Evolutionary conservation across 2,797 vertebrate genomes (phyloP).

Genomic region (Microctenopoma steveboyesi): DNA sequence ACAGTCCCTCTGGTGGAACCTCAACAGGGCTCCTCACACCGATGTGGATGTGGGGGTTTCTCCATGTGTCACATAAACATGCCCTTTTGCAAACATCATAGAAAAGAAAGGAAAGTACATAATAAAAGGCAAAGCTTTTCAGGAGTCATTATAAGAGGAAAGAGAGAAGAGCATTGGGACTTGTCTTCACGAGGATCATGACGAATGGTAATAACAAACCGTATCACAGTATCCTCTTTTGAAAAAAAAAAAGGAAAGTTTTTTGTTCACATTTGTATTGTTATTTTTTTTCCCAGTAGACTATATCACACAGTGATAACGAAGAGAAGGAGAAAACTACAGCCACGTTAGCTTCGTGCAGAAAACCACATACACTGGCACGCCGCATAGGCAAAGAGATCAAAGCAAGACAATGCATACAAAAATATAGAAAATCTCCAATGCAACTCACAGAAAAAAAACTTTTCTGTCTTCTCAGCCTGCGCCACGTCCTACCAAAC

Average conservation of each 20-base stretch:
- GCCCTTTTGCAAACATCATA: slow-evolving; percentile 63
- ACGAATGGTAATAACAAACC: slow-evolving; percentile 68
- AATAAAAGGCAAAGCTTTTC: slow-evolving; percentile 65
- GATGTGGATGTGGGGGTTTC: slow-evolving; percentile 53
- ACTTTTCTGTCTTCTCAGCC: slow-evolving; percentile 42
- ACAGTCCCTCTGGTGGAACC: slow-evolving; percentile 71
- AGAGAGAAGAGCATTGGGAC: slow-evolving; percentile 34
- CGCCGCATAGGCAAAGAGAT: slow-evolving; percentile 80
- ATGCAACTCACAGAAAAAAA: slow-evolving; percentile 63
- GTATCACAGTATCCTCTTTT: slow-evolving; percentile 80
- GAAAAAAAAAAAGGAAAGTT: slow-evolving; percentile 62
- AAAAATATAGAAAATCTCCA: slow-evolving; percentile 86
- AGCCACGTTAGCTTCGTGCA: slow-evolving; percentile 85
- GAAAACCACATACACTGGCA: slow-evolving; percentile 82
- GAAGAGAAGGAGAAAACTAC: slow-evolving; percentile 81
- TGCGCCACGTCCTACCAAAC: slow-evolving; percentile 30
- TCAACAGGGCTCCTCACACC: slow-evolving; percentile 48
- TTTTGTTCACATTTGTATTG: slow-evolving; percentile 73
- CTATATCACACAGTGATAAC: slow-evolving; percentile 88
- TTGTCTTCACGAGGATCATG: slow-evolving; percentile 60
- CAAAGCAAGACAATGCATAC: slow-evolving; percentile 83
- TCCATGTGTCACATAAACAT: slow-evolving; percentile 56
- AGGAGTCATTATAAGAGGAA: slow-evolving; percentile 53
- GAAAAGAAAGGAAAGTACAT: slow-evolving; percentile 48
- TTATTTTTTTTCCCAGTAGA: slow-evolving; percentile 76